Base-by-base conservation (phyloP, 2,113 vertebrate species). In the Chitala chitala region DNA sequence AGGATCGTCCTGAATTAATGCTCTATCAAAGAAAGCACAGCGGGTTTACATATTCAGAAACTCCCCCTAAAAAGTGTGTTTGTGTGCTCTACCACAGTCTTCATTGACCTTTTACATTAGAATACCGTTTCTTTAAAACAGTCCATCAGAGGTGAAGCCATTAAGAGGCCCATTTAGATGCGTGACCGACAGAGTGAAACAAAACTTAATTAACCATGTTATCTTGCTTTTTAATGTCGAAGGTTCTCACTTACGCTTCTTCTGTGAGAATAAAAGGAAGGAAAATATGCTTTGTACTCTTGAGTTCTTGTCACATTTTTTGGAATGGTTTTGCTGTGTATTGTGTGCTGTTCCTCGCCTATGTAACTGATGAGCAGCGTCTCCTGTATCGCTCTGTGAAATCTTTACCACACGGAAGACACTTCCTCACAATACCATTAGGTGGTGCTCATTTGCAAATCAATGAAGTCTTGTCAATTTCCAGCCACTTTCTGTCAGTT, bases 401-500 rank as follows among this genome's bases (percentile, higher is more conserved):
- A 46, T 33, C 36, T n/a, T 50, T 26, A 20, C 3, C 38, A 55
- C 61, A 22, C 38, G 51, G 46, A 48, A 31, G 15, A 3, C 38
- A 74, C 7, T 74, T 38, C 29, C 38, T n/a, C 29, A 7, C 36
- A 61, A 54, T 51, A 51, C 77, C 82, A 80, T 73, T 56, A 69
- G 82, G 69, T 84, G 82, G 82, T 69, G 78, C 77, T 79, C 78
- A 71, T 44, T 78, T 70, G 69, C 77, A 80, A 69, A 76, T 68
- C 22, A 82, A 79, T 55, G 59, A 31, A 6, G 59, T 6, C 63
- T 6, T 40, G n/a, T 12, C 54, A 26, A 10, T n/a, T 7, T n/a
- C 38, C 36, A 24, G 53, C 36, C 20, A 7, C 9, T 66, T 50
- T 66, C 51, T 46, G 38, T 40, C 40, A 42, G 40, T 68, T 54